A percentile compares a stretch with the other conserved stretches of the same genome.
Evolutionary conservation across 1,140 invertebrate species (phyloP).

Genomic region (Drosophila ananassae): DNA sequence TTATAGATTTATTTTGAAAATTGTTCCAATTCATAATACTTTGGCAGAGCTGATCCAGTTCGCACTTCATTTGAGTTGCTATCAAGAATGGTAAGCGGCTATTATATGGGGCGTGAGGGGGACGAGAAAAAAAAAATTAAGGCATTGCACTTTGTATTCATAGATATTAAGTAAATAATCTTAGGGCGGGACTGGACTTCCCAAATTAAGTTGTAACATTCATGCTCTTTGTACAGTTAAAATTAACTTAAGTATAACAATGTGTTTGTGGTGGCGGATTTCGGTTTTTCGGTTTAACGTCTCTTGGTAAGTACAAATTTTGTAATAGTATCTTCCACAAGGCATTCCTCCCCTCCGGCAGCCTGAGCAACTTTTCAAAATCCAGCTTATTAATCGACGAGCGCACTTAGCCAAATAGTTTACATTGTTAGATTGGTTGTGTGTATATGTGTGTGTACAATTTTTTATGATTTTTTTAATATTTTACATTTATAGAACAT

Average conservation of each 20-base stretch:
- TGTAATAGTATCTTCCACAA: slow-evolving; percentile 16
- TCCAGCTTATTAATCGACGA: slow-evolving; percentile 17
- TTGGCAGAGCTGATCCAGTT: slow-evolving; percentile 15
- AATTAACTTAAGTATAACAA: slow-evolving; percentile 48
- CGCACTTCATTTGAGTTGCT: slow-evolving; percentile 1
- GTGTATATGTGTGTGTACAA: slow-evolving; percentile 22
- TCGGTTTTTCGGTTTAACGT: slow-evolving; percentile 13
- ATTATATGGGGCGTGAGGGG: neutral
- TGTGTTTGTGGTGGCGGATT: slow-evolving; percentile 21
- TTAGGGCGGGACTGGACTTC: slow-evolving; percentile 18
- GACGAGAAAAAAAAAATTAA: slow-evolving; percentile 8
- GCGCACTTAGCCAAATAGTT: slow-evolving; percentile 32
- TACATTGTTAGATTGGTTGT: slow-evolving; percentile 6
- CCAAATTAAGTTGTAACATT: slow-evolving; percentile 31
- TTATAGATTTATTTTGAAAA: neutral
- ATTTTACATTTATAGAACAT: slow-evolving; percentile 42
- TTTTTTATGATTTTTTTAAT: slow-evolving; percentile 21
- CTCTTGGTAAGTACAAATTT: slow-evolving; percentile 48
- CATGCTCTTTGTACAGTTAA: slow-evolving; percentile 19
- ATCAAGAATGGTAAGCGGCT: neutral
- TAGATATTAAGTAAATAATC: slow-evolving; percentile 17
- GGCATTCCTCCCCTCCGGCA: neutral
- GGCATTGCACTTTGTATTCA: slow-evolving; percentile 23
- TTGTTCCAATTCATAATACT: slow-evolving; percentile 44
- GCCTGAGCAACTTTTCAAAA: slow-evolving; percentile 51